Evolutionary conservation across 2,113 vertebrate species (phyloP).

Genomic region (Grammomys surdaster): DNA sequence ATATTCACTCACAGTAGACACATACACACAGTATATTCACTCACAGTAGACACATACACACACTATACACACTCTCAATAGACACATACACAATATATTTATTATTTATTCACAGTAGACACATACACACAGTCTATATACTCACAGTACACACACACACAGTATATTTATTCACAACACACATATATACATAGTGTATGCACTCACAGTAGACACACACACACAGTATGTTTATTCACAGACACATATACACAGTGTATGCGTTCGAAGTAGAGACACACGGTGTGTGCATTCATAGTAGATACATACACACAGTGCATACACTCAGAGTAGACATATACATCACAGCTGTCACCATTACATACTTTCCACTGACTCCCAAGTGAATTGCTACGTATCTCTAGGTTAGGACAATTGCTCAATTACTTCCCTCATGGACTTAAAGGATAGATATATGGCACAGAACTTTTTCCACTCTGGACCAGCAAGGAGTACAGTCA

Average conservation of each 20-base stretch:
- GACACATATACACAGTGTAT: no score
- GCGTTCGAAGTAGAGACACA: no score
- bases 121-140: background rate
- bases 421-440: background rate
- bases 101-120: background rate
- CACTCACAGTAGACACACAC: background rate
- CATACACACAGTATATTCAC: background rate
- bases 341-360: background rate
- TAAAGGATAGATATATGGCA: background rate
- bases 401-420: conserved; percentile 23
- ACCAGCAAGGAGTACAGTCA: background rate
- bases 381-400: background rate
- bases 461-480: background rate
- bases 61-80: no score
- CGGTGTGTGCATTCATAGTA: background rate
- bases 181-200: background rate
- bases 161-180: background rate
- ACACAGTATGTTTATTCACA: no score
- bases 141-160: no score
- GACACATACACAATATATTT: background rate
- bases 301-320: background rate
- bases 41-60: no score
- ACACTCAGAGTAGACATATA: background rate
- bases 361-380: background rate
- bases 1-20: background rate